Evolutionary conservation across 1,140 invertebrate species (phyloP).

Genomic region (Lasioglossum albipes): DNA sequence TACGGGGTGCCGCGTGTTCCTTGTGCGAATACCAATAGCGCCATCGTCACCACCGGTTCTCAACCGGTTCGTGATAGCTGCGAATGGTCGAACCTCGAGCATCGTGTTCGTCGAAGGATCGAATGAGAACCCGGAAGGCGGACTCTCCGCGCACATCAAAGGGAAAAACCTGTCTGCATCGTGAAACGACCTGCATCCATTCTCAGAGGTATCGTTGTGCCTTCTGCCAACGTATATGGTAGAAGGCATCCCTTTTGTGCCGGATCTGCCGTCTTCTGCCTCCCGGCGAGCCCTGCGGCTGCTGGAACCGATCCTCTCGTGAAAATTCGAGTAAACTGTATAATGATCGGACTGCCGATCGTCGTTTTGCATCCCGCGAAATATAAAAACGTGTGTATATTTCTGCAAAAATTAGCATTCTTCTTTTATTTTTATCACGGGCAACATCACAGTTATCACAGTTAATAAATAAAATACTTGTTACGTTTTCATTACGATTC

Average conservation of each 20-base stretch:
- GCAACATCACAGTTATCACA: too few species aligned
- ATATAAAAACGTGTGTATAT: too few species aligned
- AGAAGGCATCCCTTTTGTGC: conserved; percentile 32
- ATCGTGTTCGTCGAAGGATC: background rate
- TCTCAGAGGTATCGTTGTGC: conserved; percentile 18
- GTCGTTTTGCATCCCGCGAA: too few species aligned
- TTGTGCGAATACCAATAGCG: conserved; percentile 40
- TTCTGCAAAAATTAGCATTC: too few species aligned
- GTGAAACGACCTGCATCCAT: conserved; percentile 59
- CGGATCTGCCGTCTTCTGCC: background rate
- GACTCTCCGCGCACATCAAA: conserved; percentile 23
- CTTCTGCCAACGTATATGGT: conserved; percentile 41
- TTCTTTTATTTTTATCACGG: too few species aligned
- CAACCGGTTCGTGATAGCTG: background rate
- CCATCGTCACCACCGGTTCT: conserved; percentile 36
- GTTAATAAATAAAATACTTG: too few species aligned
- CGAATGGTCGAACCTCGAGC: too few species aligned
- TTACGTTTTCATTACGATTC: too few species aligned
- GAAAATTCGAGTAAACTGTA: background rate
- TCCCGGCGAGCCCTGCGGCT: background rate
- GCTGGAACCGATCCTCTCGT: background rate
- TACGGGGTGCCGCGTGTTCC: conserved; percentile 34
- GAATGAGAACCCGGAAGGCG: conserved; percentile 62
- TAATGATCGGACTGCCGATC: background rate
- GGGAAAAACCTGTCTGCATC: conserved; percentile 64